Evolutionary conservation across 2,113 vertebrate species (phyloP).

Genomic region (Tetrax tetrax): DNA sequence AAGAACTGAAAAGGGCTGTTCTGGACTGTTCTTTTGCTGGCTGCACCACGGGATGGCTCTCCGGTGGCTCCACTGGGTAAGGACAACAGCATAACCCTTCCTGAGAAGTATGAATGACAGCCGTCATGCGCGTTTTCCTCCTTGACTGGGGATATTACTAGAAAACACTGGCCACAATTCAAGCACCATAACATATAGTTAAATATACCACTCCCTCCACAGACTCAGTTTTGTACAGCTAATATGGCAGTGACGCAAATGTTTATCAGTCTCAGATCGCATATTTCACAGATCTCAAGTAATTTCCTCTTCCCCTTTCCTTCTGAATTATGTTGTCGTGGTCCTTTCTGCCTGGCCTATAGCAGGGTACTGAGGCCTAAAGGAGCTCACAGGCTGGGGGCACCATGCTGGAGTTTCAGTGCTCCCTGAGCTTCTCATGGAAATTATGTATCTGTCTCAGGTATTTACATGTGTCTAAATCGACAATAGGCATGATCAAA

Average conservation of each 20-base stretch:
- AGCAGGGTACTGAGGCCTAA: neutral
- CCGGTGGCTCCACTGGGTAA: constrained; percentile 86
- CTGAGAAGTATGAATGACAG: neutral
- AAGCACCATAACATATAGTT: neutral
- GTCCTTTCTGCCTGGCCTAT: neutral
- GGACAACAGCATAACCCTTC: constrained; percentile 21
- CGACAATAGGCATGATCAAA: neutral
- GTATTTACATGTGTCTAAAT: rapidly evolving
- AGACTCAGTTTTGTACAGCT: neutral
- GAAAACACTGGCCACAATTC: neutral
- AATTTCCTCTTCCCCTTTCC: neutral
- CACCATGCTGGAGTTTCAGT: neutral
- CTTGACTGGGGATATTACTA: neutral
- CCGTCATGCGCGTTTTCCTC: neutral
- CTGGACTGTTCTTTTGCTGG: constrained; percentile 82
- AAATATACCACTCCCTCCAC: neutral
- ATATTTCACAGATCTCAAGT: neutral
- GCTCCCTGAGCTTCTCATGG: neutral
- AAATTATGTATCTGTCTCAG: rapidly evolving
- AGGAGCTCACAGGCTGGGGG: neutral
- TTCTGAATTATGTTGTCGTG: neutral
- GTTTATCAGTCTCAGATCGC: neutral
- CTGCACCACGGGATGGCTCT: constrained; percentile 89
- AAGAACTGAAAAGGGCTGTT: constrained; percentile 85
- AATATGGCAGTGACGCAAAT: neutral